Percentiles rank a stretch among this genome's conserved stretches.
These are phyloP conservation scores for Drosophila baimaii DNA, from an alignment of 1,140 invertebrate species.

Conservation along the genomic window DNA sequence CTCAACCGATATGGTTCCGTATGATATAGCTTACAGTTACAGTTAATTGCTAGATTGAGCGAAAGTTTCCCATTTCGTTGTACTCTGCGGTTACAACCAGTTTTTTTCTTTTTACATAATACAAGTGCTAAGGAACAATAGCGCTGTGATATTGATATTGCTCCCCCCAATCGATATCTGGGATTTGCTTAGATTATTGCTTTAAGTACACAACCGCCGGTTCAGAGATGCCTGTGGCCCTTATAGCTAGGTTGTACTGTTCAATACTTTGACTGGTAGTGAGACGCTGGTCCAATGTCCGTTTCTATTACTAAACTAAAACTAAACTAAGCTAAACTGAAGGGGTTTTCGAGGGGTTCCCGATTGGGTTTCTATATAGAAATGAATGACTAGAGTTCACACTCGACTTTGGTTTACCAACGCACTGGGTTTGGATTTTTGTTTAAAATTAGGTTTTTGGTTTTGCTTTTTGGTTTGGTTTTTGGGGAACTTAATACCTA, in stretches of 20 bases:
- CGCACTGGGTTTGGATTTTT: slow-evolving; percentile 54
- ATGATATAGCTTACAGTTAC: slow-evolving; percentile 38
- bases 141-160: slow-evolving; percentile 80
- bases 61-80: slow-evolving; percentile 82
- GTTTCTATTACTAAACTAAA: slow-evolving; percentile 45
- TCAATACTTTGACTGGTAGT: slow-evolving; percentile 80
- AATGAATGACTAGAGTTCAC: slow-evolving; percentile 84
- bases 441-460: slow-evolving; percentile 56
- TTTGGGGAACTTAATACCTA: slow-evolving; percentile 67
- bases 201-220: slow-evolving; percentile 81
- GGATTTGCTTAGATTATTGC: slow-evolving; percentile 31
- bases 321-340: slow-evolving; percentile 50
- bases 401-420: slow-evolving; percentile 72
- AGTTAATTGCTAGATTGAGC: slow-evolving; percentile 64
- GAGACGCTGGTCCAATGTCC: slow-evolving; percentile 79
- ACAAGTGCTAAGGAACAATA: slow-evolving; percentile 73
- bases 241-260: slow-evolving; percentile 70
- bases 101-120: slow-evolving; percentile 46
- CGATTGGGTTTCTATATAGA: slow-evolving; percentile 65
- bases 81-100: slow-evolving; percentile 77
- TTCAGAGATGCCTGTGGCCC: slow-evolving; percentile 66
- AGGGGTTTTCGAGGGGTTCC: slow-evolving; percentile 4
- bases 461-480: slow-evolving; percentile 42
- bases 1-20: slow-evolving; percentile 69
- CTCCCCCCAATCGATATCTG: slow-evolving; percentile 24